Evolutionary conservation across 2,113 vertebrate genomes (phyloP).

Genomic region (Charina bottae): DNA sequence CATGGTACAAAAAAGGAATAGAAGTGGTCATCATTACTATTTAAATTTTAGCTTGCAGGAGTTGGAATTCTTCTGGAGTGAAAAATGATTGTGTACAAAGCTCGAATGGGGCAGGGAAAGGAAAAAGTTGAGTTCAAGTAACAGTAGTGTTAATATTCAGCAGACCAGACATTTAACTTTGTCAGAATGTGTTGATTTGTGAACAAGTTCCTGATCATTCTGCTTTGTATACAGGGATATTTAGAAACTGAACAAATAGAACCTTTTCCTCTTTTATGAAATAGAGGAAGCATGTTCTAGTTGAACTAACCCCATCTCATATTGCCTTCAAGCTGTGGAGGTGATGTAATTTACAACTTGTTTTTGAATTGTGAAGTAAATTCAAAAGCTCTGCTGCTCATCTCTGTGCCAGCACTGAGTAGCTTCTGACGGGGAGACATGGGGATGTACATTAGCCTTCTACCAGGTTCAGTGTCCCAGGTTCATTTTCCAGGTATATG

Average conservation of each 20-base stretch:
- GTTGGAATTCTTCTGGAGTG: not conserved
- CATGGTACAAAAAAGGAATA: not conserved
- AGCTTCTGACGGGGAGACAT: not conserved
- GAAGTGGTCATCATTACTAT: not conserved
- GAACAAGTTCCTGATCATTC: too few relatives aligned
- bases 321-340: not conserved
- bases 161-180: not conserved
- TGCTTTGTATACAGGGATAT: not conserved
- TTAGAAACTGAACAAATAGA: not conserved
- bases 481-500: not conserved
- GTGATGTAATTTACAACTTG: not conserved
- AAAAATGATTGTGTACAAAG: not conserved
- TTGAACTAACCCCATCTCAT: not conserved
- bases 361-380: not conserved
- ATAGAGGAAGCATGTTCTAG: not conserved
- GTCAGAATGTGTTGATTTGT: not conserved
- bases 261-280: not conserved
- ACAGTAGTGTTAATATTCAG: not conserved
- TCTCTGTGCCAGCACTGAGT: not conserved
- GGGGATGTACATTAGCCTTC: not conserved
- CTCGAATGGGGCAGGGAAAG: not conserved
- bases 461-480: not conserved
- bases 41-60: not conserved
- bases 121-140: not conserved
- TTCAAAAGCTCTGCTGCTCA: not conserved